Conservation (phyloP, 2,888 invertebrate species). For the Nymphalis urticae region DNA sequence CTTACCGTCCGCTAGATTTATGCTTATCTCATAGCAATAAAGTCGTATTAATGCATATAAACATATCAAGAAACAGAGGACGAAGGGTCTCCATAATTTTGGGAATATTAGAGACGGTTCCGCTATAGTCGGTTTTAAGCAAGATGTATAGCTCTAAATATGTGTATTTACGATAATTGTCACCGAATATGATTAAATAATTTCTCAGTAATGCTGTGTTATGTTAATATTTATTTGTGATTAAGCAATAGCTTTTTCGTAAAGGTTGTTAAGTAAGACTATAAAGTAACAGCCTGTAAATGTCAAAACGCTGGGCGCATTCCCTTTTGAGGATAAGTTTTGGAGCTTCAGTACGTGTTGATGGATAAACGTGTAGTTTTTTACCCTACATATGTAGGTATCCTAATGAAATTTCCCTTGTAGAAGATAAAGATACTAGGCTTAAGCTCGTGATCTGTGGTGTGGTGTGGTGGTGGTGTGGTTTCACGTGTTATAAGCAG, state of each 20-base stretch:
- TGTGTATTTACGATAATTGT: constrained; percentile 26
- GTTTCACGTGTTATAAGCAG: too few relatives aligned
- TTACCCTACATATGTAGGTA: too few relatives aligned
- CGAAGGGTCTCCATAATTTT: constrained; percentile 34
- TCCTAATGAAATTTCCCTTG: too few relatives aligned
- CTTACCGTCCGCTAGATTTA: constrained; percentile 64
- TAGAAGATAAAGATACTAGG: too few relatives aligned
- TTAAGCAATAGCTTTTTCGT: constrained; percentile 1
- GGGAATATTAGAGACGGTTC: constrained; percentile 28
- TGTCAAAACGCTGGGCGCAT: too few relatives aligned
- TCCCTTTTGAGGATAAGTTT: too few relatives aligned
- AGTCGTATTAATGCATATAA: constrained; percentile 73
- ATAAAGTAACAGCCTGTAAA: too few relatives aligned
- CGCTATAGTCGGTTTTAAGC: constrained; percentile 17
- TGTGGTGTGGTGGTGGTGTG: too few relatives aligned
- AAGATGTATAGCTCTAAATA: constrained; percentile 30
- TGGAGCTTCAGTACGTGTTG: too few relatives aligned
- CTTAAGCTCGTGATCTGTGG: too few relatives aligned
- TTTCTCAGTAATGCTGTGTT: constrained; percentile 11
- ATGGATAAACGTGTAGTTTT: too few relatives aligned
- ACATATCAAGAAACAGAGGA: constrained; percentile 59
- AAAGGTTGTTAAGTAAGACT: background rate
- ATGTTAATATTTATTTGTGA: background rate
- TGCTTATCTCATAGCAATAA: constrained; percentile 71
- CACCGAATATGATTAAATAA: constrained; percentile 20